A percentile compares a stretch with the other conserved stretches of the same genome.
These are phyloP conservation scores for Liparis tanakae DNA, from an alignment of 2,797 vertebrate species.

Conservation along the genomic window DNA sequence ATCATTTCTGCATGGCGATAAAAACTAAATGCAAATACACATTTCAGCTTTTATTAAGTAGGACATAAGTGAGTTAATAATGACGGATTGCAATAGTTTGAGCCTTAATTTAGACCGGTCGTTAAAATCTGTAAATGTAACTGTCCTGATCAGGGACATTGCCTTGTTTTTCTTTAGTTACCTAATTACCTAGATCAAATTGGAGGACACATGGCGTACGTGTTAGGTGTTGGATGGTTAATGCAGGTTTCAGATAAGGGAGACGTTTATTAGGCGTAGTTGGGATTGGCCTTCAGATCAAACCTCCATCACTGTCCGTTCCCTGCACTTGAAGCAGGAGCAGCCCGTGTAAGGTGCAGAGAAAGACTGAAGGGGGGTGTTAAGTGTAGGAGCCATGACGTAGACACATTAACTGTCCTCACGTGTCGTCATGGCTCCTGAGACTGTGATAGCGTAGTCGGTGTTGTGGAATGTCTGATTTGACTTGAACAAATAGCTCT, in stretches of 20 bases:
- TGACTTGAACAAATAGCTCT: slow-evolving; percentile 1
- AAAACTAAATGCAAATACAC: not conserved
- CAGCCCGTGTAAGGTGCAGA: slow-evolving; percentile 17
- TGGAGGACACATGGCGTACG: slow-evolving; percentile 11
- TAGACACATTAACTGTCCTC: slow-evolving; percentile 45
- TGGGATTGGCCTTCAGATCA: slow-evolving; percentile 20
- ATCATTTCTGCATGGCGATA: not conserved
- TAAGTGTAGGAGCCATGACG: slow-evolving; percentile 52
- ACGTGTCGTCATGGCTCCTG: slow-evolving; percentile 25
- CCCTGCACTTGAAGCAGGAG: slow-evolving; percentile 1
- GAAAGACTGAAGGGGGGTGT: not conserved
- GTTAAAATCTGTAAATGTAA: slow-evolving; percentile 5
- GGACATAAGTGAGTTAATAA: not conserved
- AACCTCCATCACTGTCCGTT: slow-evolving; percentile 28
- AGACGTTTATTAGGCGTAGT: slow-evolving; percentile 9
- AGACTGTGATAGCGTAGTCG: slow-evolving; percentile 6
- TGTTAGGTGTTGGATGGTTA: not conserved
- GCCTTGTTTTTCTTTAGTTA: not conserved
- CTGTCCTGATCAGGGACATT: slow-evolving; percentile 3
- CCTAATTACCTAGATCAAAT: slow-evolving; percentile 1
- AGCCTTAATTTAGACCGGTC: not conserved
- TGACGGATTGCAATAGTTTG: not conserved
- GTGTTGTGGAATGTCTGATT: slow-evolving; percentile 39
- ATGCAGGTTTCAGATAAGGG: slow-evolving; percentile 4
- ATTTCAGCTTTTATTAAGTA: slow-evolving; percentile 1